A percentile compares a stretch with the other conserved stretches of the same genome.
Evolutionary conservation across 2,797 vertebrate species (phyloP).

Genomic region (Poecile montanus): DNA sequence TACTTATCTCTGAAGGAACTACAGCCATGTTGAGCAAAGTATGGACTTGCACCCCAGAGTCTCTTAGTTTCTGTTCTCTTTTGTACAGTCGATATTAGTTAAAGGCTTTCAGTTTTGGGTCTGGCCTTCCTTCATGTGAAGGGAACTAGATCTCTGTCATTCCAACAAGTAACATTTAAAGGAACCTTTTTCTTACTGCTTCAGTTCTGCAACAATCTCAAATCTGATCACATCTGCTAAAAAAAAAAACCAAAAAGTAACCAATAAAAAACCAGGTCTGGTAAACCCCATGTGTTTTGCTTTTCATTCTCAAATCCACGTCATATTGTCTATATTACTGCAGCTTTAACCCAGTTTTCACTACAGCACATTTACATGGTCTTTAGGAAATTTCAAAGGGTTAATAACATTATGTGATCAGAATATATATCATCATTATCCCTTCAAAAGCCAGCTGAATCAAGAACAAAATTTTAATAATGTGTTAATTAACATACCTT

Average conservation of each 20-base stretch:
- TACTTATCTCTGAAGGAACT: not conserved
- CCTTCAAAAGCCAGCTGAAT: not conserved
- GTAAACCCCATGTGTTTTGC: not conserved
- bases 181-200: not conserved
- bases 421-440: not conserved
- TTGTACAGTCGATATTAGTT: not conserved
- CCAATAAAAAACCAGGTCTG: not conserved
- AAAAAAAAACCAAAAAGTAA: not conserved
- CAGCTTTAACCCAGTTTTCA: slow-evolving; percentile 21
- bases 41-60: not conserved
- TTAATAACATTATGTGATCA: not conserved
- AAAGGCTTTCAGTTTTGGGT: not conserved
- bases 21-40: not conserved
- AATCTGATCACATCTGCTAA: not conserved
- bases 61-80: not conserved
- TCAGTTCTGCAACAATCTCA: slow-evolving; percentile 3
- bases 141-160: not conserved
- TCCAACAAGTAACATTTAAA: not conserved
- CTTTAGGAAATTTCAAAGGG: not conserved
- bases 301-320: slow-evolving; percentile 33
- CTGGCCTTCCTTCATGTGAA: not conserved
- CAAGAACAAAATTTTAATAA: not conserved
- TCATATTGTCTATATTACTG: not conserved
- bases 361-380: not conserved
- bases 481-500: not conserved